Evolutionary conservation across 30 jellyfish, hydroid and myxozoan genomes (phyloP), one percentile per base, ranked within the genome.

Genomic region (Aurelia sp.): DNA sequence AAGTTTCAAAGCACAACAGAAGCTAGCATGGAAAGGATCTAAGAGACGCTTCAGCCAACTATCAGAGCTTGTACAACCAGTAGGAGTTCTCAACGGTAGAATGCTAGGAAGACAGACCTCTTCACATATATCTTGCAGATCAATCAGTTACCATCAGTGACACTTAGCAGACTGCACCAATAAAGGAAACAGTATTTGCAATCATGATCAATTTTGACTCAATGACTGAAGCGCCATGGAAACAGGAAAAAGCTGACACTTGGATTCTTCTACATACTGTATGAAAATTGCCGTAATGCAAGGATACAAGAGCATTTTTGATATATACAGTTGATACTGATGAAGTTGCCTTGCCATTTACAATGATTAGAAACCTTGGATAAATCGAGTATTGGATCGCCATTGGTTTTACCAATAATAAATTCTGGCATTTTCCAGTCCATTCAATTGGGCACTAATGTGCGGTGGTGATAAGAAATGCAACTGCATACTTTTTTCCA

Each of bases 241-340:
- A 53, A 18, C 65, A 53, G 19, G 65, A 53, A 53, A 1, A 1
- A 53, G n/a, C 65, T 53, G 65, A 53, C 65, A 18, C 65, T 53
- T 13, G 65, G 65, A 53, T 27, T 27, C 33, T 27, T 27, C 33
- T 27, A 27, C 33, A 27, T 0, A 18, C 65, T 27, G 33, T 27
- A 27, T 27, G 65, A 53, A 53, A 53, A 2, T 1, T 13, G 65
- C 65, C 16, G 65, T 18, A 2, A 53, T 53, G 16, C 19, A 53
- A 53, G 2, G 65, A 18, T 53, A 53, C n/a, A 2, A 53, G 19
- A 53, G 65, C 33, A 53, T 1, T 53, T 53, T 53, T 74, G 86
- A 74, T 74, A 17, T 0, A 80, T 10, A 74, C 86, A 51, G 86
- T 74, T 20, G 86, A 74, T 4, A 11, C 86, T 35, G 66, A 76